Percentiles rank a stretch among this genome's conserved stretches.
Evolutionary conservation across 2,888 invertebrate species (phyloP).

Genomic region (Seira musarum): DNA sequence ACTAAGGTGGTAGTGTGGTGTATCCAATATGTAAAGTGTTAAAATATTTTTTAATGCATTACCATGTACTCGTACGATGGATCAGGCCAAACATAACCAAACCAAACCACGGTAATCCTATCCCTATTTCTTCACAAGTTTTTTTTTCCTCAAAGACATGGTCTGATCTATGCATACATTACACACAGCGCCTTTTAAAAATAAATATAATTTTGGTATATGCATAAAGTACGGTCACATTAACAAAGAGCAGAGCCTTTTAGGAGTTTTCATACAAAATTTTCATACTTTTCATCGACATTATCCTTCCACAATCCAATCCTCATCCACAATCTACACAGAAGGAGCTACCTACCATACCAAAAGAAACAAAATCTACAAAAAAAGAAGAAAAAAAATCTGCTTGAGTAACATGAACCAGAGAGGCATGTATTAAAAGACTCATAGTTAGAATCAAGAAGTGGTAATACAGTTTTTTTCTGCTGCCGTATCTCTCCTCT

Average conservation of each 20-base stretch:
- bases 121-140: background rate
- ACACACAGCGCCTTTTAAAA: too few species aligned
- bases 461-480: conserved; percentile 8
- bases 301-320: background rate
- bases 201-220: background rate
- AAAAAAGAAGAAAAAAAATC: background rate
- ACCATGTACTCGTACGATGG: too few species aligned
- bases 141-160: background rate
- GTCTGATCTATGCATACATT: background rate
- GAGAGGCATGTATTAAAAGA: background rate
- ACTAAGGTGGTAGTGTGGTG: background rate
- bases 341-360: background rate
- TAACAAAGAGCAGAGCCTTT: background rate
- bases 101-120: background rate
- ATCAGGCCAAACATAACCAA: background rate
- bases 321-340: background rate
- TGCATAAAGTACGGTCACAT: background rate
- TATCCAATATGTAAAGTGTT: conserved; percentile 1
- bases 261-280: background rate
- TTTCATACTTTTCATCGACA: background rate
- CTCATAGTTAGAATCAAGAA: background rate
- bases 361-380: conserved; percentile 10
- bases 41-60: background rate
- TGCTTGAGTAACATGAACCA: background rate
- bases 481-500: background rate